These are phyloP conservation scores for Leptobrachium ailaonicum DNA, from an alignment of 2,113 vertebrate genomes.

Conservation along the genomic window DNA sequence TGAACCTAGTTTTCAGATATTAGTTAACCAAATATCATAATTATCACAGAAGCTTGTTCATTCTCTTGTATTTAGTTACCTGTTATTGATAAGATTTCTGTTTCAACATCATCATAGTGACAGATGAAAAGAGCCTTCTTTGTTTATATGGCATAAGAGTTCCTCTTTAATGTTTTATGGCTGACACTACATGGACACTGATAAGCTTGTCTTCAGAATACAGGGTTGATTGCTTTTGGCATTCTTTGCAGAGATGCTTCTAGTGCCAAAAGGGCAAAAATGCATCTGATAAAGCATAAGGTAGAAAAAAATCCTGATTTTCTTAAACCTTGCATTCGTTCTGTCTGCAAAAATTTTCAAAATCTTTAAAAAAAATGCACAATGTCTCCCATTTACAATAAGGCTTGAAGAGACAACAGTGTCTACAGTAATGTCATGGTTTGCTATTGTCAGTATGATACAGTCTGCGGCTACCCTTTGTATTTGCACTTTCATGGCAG, in stretches of 20 bases:
- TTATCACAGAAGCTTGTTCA: constrained; percentile 29
- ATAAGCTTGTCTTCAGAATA: constrained; percentile 5
- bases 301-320: too few relatives aligned
- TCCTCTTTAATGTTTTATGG: constrained; percentile 41
- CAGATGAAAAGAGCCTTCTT: constrained; percentile 27
- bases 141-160: constrained; percentile 31
- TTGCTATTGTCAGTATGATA: too few relatives aligned
- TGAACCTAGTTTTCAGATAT: neutral
- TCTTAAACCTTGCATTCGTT: too few relatives aligned
- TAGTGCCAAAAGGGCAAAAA: too few relatives aligned
- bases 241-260: neutral
- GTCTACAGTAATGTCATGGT: too few relatives aligned
- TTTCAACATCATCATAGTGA: constrained; percentile 9
- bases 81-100: constrained; percentile 35
- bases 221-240: neutral
- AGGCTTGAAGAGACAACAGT: too few relatives aligned
- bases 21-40: constrained; percentile 30
- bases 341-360: too few relatives aligned
- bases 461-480: too few relatives aligned
- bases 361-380: too few relatives aligned
- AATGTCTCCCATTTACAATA: too few relatives aligned
- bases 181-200: constrained; percentile 5
- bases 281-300: too few relatives aligned
- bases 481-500: too few relatives aligned
- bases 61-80: constrained; percentile 24